These are phyloP conservation scores for Crocodylus rhombifer DNA, from an alignment of 2,797 vertebrate genomes.

Conservation along the genomic window DNA sequence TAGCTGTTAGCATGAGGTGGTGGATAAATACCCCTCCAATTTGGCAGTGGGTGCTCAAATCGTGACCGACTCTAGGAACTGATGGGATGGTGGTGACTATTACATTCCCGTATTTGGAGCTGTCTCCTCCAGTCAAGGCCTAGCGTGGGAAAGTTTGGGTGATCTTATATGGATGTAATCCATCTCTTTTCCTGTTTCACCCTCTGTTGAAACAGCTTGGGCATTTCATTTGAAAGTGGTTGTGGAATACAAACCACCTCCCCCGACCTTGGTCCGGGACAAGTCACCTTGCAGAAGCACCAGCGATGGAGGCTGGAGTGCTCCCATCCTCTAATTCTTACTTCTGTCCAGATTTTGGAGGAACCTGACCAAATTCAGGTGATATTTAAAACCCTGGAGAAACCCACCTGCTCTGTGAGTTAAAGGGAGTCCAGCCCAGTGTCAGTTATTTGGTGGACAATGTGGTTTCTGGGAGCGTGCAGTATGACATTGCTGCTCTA, in stretches of 20 bases:
- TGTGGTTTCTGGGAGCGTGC: background rate
- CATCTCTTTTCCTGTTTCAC: no score
- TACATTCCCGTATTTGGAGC: background rate
- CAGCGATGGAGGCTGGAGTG: background rate
- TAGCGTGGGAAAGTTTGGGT: background rate
- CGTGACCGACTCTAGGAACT: background rate
- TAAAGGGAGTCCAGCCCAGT: background rate
- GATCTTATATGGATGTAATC: background rate
- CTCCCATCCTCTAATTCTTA: background rate
- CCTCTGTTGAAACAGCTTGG: no score
- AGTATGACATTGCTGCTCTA: no score
- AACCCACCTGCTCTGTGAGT: background rate
- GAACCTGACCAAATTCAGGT: background rate
- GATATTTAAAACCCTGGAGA: background rate
- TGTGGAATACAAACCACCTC: no score
- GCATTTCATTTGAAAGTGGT: no score
- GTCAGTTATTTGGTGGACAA: background rate
- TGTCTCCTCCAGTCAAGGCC: background rate
- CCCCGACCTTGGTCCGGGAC: background rate
- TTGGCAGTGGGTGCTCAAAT: background rate
- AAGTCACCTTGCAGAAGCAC: background rate
- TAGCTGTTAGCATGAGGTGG: background rate
- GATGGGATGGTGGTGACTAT: background rate
- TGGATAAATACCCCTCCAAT: background rate
- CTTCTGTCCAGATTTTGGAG: background rate